Evolutionary conservation across 2,888 invertebrate genomes (phyloP), one percentile per base, ranked within the genome.

Genomic region (Apotomis turbidana): DNA sequence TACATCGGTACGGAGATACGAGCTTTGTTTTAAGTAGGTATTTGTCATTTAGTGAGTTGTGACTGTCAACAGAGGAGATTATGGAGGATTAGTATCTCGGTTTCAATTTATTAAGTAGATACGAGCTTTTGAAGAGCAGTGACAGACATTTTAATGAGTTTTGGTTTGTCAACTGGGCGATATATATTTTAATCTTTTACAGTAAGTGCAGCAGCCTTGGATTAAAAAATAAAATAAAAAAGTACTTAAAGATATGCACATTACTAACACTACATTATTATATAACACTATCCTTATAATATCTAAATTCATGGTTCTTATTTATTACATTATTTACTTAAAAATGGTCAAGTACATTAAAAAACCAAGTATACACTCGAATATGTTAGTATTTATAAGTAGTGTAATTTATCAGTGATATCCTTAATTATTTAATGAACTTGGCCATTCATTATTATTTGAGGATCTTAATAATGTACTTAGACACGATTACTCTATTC

Each of bases 211-310:
- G 2, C 27, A 49, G 61, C 27, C 46, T 60, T 46, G 1, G 0
- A 10, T 54, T 63, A 3, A 9, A 12, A 10, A 15, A 54, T 44
- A 51, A 51, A 52, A 49, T 49, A 49, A 49, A 38, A 54, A 51
- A 51, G 9, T 36, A 3, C 13, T 41, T 38, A 3, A 12, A 54
- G 63, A 54, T 41, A 36, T 55, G 1, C 27, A 10, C 57, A 55
- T 8, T 6, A 57, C 46, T 66, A 66, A 41, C 41, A 6, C 4
- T 58, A 36, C 49, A 51, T 51, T 38, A 38, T 49, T 64, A 2
- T 54, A 70, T 66, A 60, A 67, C 67, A 66, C 49, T 67, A 66
- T 27, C 44, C 59, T 59, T 13, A 52, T 38, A 12, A 59, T 15
- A 67, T 58, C 49, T 68, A 49, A 49, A 57, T 69, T 61, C 63